These are phyloP conservation scores for Nanorana parkeri DNA, from an alignment of 2,113 vertebrate genomes.

Conservation along the genomic window DNA sequence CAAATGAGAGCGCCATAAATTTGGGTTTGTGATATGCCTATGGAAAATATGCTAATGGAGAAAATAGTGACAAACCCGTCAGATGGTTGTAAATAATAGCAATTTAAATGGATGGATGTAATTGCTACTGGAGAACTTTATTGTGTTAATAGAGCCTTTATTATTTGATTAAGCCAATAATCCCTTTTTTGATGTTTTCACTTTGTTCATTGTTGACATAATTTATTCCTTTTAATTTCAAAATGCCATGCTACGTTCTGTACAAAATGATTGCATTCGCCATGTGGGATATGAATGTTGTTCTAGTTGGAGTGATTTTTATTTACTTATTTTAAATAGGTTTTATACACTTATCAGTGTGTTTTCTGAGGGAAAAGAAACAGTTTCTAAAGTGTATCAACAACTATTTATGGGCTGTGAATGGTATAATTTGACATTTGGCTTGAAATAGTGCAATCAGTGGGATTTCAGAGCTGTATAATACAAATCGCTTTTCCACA, in stretches of 20 bases:
- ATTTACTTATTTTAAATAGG: conserved; percentile 22
- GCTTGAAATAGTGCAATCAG: conserved; percentile 44
- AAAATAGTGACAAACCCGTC: conserved; percentile 81
- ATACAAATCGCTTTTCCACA: conserved; percentile 7
- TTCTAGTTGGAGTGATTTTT: conserved; percentile 34
- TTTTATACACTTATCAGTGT: conserved; percentile 28
- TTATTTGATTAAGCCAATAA: conserved; percentile 77
- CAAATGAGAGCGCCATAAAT: conserved; percentile 81
- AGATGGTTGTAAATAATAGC: conserved; percentile 81
- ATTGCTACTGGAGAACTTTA: conserved; percentile 81
- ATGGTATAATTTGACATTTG: conserved; percentile 34
- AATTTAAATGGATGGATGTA: conserved; percentile 82
- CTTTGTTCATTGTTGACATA: conserved; percentile 75
- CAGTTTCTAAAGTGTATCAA: conserved; percentile 32
- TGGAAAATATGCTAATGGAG: conserved; percentile 83
- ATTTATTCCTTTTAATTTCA: conserved; percentile 76
- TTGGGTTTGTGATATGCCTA: conserved; percentile 82
- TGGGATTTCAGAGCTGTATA: conserved; percentile 34
- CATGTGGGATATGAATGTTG: conserved; percentile 58
- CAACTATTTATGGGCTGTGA: conserved; percentile 23
- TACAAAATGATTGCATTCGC: conserved; percentile 68
- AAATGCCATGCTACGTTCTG: conserved; percentile 69
- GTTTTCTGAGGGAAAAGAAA: conserved; percentile 15
- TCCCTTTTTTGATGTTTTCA: conserved; percentile 71
- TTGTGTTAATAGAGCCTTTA: conserved; percentile 76